phyloP scores from a whole-genome alignment of 2,113 vertebrate species.

The Mola mola region DNA sequence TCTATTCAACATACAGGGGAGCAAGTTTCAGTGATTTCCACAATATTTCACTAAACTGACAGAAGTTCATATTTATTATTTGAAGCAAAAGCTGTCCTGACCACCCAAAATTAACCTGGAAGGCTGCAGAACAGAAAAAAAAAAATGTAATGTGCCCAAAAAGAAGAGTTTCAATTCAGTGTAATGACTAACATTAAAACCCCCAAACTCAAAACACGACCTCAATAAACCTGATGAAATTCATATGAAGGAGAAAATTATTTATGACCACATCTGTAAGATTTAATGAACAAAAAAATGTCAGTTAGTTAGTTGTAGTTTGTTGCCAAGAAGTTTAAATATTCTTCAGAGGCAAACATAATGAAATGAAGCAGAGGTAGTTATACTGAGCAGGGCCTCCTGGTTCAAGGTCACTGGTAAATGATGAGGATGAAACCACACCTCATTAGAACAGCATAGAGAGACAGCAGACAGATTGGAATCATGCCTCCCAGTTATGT shows the following conservation, averaged over 20 bases:
- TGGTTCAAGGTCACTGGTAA: neutral
- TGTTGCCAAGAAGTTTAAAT: too few species aligned
- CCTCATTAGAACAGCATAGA: slow-evolving; percentile 11
- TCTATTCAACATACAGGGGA: neutral
- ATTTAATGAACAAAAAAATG: too few species aligned
- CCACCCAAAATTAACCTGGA: slow-evolving; percentile 8
- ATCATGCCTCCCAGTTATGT: too few species aligned
- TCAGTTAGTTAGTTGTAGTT: too few species aligned
- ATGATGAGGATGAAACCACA: slow-evolving; percentile 15
- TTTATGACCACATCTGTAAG: too few species aligned
- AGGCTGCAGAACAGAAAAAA: slow-evolving; percentile 21
- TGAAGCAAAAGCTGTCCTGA: slow-evolving; percentile 1
- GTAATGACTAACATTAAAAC: slow-evolving; percentile 8
- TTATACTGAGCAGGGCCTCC: too few species aligned
- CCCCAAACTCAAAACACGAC: slow-evolving; percentile 14
- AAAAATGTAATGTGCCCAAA: slow-evolving; percentile 18
- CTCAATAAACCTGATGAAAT: slow-evolving; percentile 29
- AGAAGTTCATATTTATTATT: slow-evolving; percentile 21
- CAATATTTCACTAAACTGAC: slow-evolving; percentile 26
- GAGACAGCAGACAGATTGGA: slow-evolving; percentile 10
- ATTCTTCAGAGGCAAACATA: too few species aligned
- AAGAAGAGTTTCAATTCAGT: slow-evolving; percentile 2
- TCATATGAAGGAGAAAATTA: slow-evolving; percentile 11
- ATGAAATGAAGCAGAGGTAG: too few species aligned
- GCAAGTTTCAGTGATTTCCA: slow-evolving; percentile 16